phyloP scores from a whole-genome alignment of 2,888 invertebrate genomes.

The Andrena camellia region DNA sequence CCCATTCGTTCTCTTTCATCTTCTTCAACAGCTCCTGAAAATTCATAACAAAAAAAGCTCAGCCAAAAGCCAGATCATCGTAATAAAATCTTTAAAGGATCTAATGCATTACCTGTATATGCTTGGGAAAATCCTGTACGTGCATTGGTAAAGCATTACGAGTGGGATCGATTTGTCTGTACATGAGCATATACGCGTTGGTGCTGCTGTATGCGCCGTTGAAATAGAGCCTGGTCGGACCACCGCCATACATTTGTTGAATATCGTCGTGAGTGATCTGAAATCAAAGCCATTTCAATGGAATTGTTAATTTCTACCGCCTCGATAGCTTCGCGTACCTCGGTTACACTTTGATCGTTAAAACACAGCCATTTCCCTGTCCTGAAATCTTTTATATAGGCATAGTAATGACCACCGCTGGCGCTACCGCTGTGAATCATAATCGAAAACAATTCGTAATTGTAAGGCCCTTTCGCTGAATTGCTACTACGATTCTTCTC shows the following conservation, averaged over 20 bases:
- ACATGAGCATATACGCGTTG: constrained; percentile 97
- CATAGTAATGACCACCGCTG: constrained; percentile 96
- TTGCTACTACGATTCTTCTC: constrained; percentile 85
- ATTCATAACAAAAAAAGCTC: not conserved
- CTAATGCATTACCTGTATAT: constrained; percentile 86
- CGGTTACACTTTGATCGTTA: constrained; percentile 93
- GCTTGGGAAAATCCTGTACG: constrained; percentile 90
- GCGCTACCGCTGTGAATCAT: constrained; percentile 97
- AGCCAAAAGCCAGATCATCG: not conserved
- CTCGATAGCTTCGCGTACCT: constrained; percentile 85
- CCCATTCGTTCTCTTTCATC: constrained; percentile 85
- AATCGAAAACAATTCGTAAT: constrained; percentile 95
- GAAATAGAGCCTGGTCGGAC: constrained; percentile 88
- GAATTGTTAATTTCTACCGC: not conserved
- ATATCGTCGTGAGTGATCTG: constrained; percentile 93
- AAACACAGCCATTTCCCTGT: constrained; percentile 94
- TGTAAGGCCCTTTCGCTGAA: constrained; percentile 88
- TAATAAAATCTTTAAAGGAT: not conserved
- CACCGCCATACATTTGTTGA: constrained; percentile 93
- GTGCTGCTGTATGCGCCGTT: constrained; percentile 92
- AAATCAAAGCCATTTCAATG: constrained; percentile 32
- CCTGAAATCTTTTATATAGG: constrained; percentile 93
- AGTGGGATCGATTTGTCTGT: constrained; percentile 90
- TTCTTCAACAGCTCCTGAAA: constrained; percentile 86
- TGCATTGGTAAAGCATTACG: constrained; percentile 89